A percentile compares a stretch with the other conserved stretches of the same genome.
phyloP scores from a whole-genome alignment of 2,888 invertebrate species.

The Xestia xanthographa region DNA sequence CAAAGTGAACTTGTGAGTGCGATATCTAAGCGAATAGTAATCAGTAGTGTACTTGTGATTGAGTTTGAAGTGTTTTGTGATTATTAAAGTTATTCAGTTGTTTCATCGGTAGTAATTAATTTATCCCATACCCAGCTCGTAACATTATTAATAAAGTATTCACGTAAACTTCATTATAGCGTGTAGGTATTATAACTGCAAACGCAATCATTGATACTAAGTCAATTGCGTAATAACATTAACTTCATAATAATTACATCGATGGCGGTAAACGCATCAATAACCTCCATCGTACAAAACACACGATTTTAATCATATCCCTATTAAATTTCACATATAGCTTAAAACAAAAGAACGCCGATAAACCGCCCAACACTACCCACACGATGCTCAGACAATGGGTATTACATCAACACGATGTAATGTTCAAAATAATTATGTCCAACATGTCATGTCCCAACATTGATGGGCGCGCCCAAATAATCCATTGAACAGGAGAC shows the following conservation, averaged over 20 bases:
- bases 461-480: conserved; percentile 43
- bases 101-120: too few species aligned
- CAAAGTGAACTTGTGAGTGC: too few species aligned
- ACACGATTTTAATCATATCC: conserved; percentile 17
- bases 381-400: conserved; percentile 51
- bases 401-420: conserved; percentile 45
- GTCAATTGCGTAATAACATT: neutral
- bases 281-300: neutral
- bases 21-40: too few species aligned
- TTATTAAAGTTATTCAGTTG: too few species aligned
- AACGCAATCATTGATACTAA: neutral
- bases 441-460: conserved; percentile 28
- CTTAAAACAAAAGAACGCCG: conserved; percentile 30
- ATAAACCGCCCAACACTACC: conserved; percentile 43
- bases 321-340: conserved; percentile 3
- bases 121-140: too few species aligned
- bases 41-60: too few species aligned
- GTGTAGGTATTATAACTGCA: neutral
- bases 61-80: too few species aligned
- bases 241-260: neutral
- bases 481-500: conserved; percentile 20
- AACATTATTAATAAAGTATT: too few species aligned
- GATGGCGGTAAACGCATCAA: neutral
- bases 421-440: conserved; percentile 48
- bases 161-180: neutral